Percentiles rank a stretch among this genome's conserved stretches.
These are phyloP conservation scores for Drosophila parthenogenetica DNA, from an alignment of 2,888 invertebrate genomes.

Conservation along the genomic window DNA sequence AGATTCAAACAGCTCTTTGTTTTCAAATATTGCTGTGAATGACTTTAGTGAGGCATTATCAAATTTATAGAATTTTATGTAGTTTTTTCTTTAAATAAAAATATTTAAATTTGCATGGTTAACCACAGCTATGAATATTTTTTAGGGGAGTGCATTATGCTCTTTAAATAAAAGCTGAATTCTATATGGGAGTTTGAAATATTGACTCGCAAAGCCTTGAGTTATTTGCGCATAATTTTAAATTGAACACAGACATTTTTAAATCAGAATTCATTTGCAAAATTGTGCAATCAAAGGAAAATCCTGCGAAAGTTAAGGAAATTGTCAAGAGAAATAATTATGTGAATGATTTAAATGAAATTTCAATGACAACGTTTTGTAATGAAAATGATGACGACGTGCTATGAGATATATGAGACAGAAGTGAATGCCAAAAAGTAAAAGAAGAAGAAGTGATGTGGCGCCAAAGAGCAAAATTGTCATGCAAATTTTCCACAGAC, in stretches of 20 bases:
- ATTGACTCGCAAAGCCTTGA: constrained; percentile 1
- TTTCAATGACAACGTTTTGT: constrained; percentile 45
- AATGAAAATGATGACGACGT: constrained; percentile 15
- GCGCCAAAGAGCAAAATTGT: constrained; percentile 47
- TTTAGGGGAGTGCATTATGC: no score
- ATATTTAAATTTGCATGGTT: neutral
- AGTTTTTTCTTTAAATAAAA: neutral
- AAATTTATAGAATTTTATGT: no score
- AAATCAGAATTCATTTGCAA: constrained; percentile 1
- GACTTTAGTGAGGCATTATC: neutral
- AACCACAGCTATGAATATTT: constrained; percentile 1
- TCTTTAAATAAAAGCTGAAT: neutral
- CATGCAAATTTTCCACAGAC: constrained; percentile 47
- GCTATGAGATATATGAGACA: constrained; percentile 17
- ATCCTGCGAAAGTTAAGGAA: constrained; percentile 15
- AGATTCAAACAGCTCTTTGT: no score
- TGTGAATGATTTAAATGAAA: constrained; percentile 51
- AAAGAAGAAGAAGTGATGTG: constrained; percentile 28
- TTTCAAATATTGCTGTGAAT: neutral
- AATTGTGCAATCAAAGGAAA: constrained; percentile 2
- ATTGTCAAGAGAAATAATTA: constrained; percentile 26
- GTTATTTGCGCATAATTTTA: neutral
- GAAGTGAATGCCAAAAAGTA: neutral
- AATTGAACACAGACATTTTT: neutral
- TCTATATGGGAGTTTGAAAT: neutral